These are phyloP conservation scores for Sycophila sp. DNA, from an alignment of 1,140 invertebrate genomes.

Conservation along the genomic window DNA sequence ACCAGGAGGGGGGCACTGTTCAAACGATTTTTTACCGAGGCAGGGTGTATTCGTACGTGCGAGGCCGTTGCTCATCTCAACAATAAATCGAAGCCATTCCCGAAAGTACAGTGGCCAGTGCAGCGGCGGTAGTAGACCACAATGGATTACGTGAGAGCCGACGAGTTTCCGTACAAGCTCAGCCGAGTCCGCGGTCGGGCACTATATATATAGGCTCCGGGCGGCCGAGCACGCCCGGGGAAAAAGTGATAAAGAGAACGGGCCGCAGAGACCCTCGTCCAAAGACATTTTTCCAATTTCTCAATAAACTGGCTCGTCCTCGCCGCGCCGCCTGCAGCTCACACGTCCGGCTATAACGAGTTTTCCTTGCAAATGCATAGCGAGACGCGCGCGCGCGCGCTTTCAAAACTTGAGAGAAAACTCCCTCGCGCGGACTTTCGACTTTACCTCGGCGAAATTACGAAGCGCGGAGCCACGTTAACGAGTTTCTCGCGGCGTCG, in stretches of 20 bases:
- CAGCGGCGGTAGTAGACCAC: constrained; percentile 13
- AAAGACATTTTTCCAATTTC: constrained; percentile 2
- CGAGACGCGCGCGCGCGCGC: no score
- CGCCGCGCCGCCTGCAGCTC: neutral
- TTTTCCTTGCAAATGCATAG: neutral
- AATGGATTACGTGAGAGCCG: constrained; percentile 46
- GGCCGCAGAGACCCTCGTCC: neutral
- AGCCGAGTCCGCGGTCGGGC: constrained; percentile 8
- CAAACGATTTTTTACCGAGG: no score
- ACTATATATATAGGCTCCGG: constrained; percentile 44
- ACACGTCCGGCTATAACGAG: neutral
- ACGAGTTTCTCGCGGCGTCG: neutral
- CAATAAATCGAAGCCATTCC: constrained; percentile 52
- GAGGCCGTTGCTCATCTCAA: constrained; percentile 16
- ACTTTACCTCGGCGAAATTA: neutral
- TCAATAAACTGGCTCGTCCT: no score
- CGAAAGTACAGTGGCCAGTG: constrained; percentile 14
- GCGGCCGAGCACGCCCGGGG: neutral
- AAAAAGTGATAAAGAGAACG: constrained; percentile 8
- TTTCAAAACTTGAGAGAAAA: no score
- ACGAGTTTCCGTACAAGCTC: neutral
- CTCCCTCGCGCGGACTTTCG: neutral
- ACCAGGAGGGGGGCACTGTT: no score
- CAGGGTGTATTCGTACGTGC: no score
- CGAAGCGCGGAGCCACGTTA: neutral